Evolutionary conservation across 2,888 invertebrate genomes (phyloP).

Genomic region (Caenorhabditis sp.): DNA sequence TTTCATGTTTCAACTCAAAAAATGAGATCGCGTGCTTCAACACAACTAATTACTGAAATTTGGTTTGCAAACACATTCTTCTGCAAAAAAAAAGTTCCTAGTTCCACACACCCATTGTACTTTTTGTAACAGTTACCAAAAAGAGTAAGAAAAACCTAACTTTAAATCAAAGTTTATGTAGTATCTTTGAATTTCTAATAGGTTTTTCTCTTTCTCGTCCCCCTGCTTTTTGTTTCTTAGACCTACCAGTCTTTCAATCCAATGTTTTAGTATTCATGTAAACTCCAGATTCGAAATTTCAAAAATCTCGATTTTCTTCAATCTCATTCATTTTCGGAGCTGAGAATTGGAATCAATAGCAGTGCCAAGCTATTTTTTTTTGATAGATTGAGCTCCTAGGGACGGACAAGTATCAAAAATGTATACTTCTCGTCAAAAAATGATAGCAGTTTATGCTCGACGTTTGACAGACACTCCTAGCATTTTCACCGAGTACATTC

Average conservation of each 20-base stretch:
- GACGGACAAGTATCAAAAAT: slow-evolving; percentile 57
- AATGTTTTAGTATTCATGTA: slow-evolving; percentile 54
- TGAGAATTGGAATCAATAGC: slow-evolving; percentile 1
- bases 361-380: slow-evolving; percentile 17
- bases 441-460: slow-evolving; percentile 29
- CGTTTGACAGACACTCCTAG: slow-evolving; percentile 3
- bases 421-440: slow-evolving; percentile 56
- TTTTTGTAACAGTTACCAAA: neutral
- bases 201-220: slow-evolving; percentile 16
- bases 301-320: neutral
- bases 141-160: neutral
- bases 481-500: slow-evolving; percentile 18
- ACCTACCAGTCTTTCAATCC: slow-evolving; percentile 26
- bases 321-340: neutral
- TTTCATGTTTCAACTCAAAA: neutral
- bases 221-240: slow-evolving; percentile 37
- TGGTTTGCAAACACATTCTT: neutral
- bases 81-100: neutral
- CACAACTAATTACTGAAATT: neutral
- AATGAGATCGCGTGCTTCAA: neutral
- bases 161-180: slow-evolving; percentile 17
- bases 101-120: neutral
- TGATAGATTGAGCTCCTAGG: slow-evolving; percentile 60
- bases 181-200: slow-evolving; percentile 45
- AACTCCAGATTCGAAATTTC: neutral